These are phyloP conservation scores for Ispidina picta DNA, from an alignment of 2,797 vertebrate species.

Conservation along the genomic window DNA sequence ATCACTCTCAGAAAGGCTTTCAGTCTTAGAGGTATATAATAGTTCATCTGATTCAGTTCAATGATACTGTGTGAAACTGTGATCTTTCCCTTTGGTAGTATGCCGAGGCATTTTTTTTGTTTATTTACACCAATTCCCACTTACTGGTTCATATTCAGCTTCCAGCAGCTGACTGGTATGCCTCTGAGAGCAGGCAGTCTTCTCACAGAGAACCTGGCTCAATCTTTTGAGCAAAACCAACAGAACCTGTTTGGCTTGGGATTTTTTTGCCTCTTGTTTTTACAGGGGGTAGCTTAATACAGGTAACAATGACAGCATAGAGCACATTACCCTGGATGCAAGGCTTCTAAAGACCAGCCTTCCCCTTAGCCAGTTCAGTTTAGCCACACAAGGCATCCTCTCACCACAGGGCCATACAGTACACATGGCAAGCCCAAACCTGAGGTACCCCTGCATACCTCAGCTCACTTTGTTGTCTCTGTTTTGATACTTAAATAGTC, in stretches of 20 bases:
- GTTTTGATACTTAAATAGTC: not conserved
- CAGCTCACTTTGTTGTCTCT: not conserved
- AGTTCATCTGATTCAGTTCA: no score
- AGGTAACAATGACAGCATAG: not conserved
- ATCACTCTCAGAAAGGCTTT: not conserved
- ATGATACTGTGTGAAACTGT: no score
- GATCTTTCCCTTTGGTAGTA: not conserved
- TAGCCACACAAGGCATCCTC: not conserved
- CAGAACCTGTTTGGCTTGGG: not conserved
- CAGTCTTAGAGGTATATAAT: not conserved
- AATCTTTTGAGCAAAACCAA: not conserved
- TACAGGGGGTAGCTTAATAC: not conserved
- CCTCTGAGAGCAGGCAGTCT: not conserved
- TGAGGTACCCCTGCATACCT: not conserved
- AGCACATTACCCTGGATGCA: not conserved
- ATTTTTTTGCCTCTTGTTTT: not conserved
- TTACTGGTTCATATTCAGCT: constrained; percentile 5
- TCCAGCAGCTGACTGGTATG: not conserved
- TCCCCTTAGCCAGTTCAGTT: not conserved
- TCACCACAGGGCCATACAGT: not conserved
- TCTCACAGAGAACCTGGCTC: not conserved
- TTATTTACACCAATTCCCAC: not conserved
- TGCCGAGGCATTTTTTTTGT: not conserved
- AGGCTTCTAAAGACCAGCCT: not conserved
- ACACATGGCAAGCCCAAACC: not conserved